phyloP scores from a whole-genome alignment of 2,113 vertebrate genomes.

The Perca schrenkii region DNA sequence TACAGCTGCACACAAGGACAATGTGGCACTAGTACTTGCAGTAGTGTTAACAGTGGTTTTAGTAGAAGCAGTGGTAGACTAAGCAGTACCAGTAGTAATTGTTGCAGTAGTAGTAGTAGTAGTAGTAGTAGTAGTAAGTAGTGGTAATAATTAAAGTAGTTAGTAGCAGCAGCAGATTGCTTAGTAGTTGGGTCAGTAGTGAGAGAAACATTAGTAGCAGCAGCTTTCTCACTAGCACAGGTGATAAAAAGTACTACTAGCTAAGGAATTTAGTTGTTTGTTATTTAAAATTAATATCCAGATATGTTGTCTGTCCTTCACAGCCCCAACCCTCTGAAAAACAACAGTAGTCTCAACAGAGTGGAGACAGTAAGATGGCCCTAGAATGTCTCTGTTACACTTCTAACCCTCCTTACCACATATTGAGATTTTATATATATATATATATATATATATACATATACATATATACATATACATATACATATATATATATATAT shows the following conservation, averaged over 20 bases:
- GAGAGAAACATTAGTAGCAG: conserved; percentile 12
- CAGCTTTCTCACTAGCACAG: conserved; percentile 1
- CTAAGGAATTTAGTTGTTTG: conserved; percentile 10
- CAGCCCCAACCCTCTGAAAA: neutral
- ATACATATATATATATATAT: too few species aligned
- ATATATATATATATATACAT: too few species aligned
- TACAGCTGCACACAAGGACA: neutral
- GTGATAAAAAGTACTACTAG: conserved; percentile 5
- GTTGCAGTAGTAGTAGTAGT: neutral
- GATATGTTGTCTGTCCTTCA: conserved; percentile 35
- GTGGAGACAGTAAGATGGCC: conserved; percentile 24
- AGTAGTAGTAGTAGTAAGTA: neutral
- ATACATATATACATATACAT: too few species aligned
- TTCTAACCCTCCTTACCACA: neutral
- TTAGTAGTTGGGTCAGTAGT: neutral
- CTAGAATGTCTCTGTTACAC: neutral
- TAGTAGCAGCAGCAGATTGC: conserved; percentile 10
- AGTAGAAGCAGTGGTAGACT: neutral
- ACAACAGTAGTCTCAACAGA: conserved; percentile 38
- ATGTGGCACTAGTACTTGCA: neutral
- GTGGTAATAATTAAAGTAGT: neutral
- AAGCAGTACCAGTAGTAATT: neutral
- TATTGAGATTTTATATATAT: neutral
- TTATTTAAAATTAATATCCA: conserved; percentile 36
- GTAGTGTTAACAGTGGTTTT: conserved; percentile 1